phyloP scores from a whole-genome alignment of 2,797 vertebrate species.

The Paramormyrops hopkinsi region DNA sequence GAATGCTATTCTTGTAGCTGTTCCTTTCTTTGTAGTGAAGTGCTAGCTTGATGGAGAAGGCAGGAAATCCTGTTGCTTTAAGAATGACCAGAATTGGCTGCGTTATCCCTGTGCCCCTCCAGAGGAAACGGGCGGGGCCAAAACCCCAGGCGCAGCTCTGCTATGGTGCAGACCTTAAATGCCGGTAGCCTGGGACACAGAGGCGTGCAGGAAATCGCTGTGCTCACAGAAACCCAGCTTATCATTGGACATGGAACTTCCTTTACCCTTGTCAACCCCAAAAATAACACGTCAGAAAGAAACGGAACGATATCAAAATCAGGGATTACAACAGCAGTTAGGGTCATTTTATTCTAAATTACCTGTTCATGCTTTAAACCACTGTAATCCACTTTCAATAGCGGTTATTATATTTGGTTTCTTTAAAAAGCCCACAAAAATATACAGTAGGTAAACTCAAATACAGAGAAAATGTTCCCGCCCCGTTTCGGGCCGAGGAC shows the following conservation, averaged over 20 bases:
- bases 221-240: not conserved
- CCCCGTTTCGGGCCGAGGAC: not conserved
- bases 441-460: not conserved
- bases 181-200: not conserved
- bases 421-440: not conserved
- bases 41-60: not conserved
- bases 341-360: not conserved
- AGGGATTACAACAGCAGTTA: not conserved
- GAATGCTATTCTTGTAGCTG: not conserved
- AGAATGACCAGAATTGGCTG: not conserved
- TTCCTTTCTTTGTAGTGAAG: not conserved
- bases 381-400: not conserved
- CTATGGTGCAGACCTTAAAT: not conserved
- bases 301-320: not conserved
- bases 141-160: not conserved
- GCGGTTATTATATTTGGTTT: not conserved
- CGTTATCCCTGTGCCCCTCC: not conserved
- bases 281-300: not conserved
- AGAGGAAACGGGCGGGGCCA: conserved; percentile 22
- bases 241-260: not conserved
- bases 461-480: not conserved
- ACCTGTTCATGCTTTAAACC: not conserved
- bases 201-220: not conserved
- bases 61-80: not conserved
- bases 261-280: not conserved